Conservation (phyloP, 2,888 invertebrate species). For the Ochropacha duplaris region DNA sequence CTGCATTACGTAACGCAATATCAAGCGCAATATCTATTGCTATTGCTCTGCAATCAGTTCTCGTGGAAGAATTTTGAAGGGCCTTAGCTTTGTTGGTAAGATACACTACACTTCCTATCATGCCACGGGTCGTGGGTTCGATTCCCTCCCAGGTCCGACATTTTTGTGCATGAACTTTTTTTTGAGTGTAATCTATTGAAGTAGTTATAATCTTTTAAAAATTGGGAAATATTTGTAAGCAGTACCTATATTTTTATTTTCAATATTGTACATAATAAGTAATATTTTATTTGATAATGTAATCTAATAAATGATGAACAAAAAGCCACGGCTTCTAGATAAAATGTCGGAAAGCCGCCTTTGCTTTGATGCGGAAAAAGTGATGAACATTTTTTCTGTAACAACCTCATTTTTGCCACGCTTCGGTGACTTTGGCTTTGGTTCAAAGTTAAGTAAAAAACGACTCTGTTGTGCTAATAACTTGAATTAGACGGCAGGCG, state of each 20-base stretch:
- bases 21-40: slow-evolving; percentile 29
- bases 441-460: slow-evolving; percentile 6
- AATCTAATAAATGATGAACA: neutral
- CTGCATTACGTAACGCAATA: slow-evolving; percentile 39
- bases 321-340: neutral
- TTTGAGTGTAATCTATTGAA: no score
- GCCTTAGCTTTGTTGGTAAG: no score
- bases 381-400: slow-evolving; percentile 8
- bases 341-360: neutral
- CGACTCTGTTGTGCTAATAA: slow-evolving; percentile 1
- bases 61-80: neutral
- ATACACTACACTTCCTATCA: no score
- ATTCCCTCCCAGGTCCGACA: no score
- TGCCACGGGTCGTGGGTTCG: no score
- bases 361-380: slow-evolving; percentile 9
- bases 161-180: no score
- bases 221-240: no score
- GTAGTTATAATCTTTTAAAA: no score
- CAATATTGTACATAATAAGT: slow-evolving; percentile 4
- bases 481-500: neutral
- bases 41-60: slow-evolving; percentile 1
- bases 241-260: no score
- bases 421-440: slow-evolving; percentile 9
- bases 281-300: neutral
- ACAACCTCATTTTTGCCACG: slow-evolving; percentile 8